Base-by-base conservation (phyloP, 2,113 vertebrate species). In the Pungitius pungitius region DNA sequence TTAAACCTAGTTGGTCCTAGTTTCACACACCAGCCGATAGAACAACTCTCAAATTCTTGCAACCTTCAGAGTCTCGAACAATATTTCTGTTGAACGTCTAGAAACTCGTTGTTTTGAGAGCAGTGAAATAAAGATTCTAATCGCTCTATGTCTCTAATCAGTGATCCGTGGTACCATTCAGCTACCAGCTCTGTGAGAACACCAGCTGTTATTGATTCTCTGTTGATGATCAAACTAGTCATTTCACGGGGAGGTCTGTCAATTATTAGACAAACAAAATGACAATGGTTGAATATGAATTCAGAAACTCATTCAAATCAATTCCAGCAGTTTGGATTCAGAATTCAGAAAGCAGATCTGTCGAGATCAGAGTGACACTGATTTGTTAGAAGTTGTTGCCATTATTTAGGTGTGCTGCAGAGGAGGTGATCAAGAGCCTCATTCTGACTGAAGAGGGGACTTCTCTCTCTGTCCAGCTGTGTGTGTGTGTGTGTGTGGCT, bases 381-480 rank as follows among this genome's bases (percentile, higher is more conserved):
- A 82, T 72, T 67, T 67, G 73, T 75, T 69, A 47, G 51, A 30
- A 61, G 39, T 60, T 56, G 56, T 26, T 37, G 43, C 37, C 26
- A 76, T 85, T 57, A 61, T 65, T 78, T 66, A 73, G 39, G 59
- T 30, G 43, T 58, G 43, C 71, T 76, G 68, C 30, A 69, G 62
- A 40, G 3, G 24, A 59, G 39, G 79, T 56, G 73, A 85, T 87
- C n/a, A 81, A 82, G 69, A 80, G 72, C 20, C 18, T 14, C 58
- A 72, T 85, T 54, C 40, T 75, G 47, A 68, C 69, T 57, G 30
- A 35, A 73, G 37, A 51, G 45, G 52, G 65, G 78, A 17, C 43
- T 45, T 45, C 43, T 45, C 8, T 49, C 45, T 49, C 45, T 49
- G 0, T 49, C 2, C 8, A 2, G 37, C 37, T 40, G 62, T 51